Evolutionary conservation across 2,113 vertebrate genomes (phyloP).

Genomic region (Epinephelus cyanopodus): DNA sequence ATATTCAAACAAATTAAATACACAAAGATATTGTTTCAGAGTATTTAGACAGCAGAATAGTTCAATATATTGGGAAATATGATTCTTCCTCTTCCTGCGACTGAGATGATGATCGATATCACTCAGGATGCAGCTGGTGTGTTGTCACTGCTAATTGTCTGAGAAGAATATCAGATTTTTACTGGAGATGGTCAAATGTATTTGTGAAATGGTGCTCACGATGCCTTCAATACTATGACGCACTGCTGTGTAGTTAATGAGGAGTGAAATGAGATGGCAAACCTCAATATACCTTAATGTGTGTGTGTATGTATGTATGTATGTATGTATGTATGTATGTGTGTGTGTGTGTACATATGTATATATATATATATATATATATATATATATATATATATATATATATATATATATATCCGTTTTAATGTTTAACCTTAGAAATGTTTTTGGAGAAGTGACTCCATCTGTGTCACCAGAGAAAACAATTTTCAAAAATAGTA

Average conservation of each 20-base stretch:
- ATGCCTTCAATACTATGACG: neutral
- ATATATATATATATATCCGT: too few relatives aligned
- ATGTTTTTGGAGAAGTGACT: too few relatives aligned
- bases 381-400: too few relatives aligned
- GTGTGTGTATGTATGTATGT: neutral
- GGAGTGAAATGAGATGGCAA: conserved; percentile 25
- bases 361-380: too few relatives aligned
- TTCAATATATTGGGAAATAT: neutral
- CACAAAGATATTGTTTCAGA: neutral
- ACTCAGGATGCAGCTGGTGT: conserved; percentile 31
- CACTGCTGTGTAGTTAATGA: conserved; percentile 13
- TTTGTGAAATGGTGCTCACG: neutral
- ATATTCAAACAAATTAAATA: neutral
- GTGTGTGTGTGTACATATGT: too few relatives aligned
- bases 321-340: too few relatives aligned
- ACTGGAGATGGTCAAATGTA: neutral
- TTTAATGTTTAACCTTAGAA: too few relatives aligned
- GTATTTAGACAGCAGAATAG: neutral
- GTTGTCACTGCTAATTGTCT: conserved; percentile 20
- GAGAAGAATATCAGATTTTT: neutral
- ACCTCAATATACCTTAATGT: neutral
- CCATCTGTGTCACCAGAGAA: too few relatives aligned
- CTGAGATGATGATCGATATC: neutral
- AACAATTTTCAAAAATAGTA: too few relatives aligned
- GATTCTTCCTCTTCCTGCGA: neutral